Evolutionary conservation across 2,888 invertebrate genomes (phyloP).

Genomic region (Vanessa cardui): DNA sequence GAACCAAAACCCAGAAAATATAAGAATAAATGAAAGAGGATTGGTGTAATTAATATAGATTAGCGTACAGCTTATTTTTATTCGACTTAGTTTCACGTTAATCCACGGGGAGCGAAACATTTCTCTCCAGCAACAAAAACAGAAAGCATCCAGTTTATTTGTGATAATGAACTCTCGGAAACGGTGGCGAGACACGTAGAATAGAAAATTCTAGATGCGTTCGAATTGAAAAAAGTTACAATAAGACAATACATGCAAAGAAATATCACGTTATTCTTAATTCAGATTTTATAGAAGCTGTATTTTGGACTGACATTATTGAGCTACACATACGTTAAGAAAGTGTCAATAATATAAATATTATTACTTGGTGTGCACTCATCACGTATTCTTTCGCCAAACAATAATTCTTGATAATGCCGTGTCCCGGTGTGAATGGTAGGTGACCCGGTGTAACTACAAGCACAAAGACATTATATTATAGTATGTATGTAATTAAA

Average conservation of each 20-base stretch:
- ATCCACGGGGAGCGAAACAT: conserved; percentile 20
- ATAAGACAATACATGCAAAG: not conserved
- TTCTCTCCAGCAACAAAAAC: conserved; percentile 59
- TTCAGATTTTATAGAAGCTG: not conserved
- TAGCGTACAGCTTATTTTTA: conserved; percentile 15
- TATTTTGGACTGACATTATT: too few species aligned
- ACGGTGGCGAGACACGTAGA: conserved; percentile 45
- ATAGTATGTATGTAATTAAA: too few species aligned
- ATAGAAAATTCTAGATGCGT: conserved; percentile 22
- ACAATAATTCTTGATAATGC: too few species aligned
- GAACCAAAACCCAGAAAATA: conserved; percentile 8
- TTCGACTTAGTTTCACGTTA: conserved; percentile 15
- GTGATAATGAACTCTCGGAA: conserved; percentile 74
- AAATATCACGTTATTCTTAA: not conserved
- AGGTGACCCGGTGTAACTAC: too few species aligned
- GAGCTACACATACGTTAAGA: too few species aligned
- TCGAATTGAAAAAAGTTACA: not conserved
- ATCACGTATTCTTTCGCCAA: too few species aligned
- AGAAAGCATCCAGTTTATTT: conserved; percentile 69
- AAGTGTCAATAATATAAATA: too few species aligned
- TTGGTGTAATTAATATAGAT: conserved; percentile 16
- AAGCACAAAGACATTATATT: too few species aligned
- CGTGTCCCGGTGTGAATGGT: too few species aligned
- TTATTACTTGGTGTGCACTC: too few species aligned
- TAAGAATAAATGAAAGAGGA: not conserved